Evolutionary conservation across 1,140 invertebrate species (phyloP), one percentile per base, ranked within the genome.

Genomic region (Sitobion miscanthi): DNA sequence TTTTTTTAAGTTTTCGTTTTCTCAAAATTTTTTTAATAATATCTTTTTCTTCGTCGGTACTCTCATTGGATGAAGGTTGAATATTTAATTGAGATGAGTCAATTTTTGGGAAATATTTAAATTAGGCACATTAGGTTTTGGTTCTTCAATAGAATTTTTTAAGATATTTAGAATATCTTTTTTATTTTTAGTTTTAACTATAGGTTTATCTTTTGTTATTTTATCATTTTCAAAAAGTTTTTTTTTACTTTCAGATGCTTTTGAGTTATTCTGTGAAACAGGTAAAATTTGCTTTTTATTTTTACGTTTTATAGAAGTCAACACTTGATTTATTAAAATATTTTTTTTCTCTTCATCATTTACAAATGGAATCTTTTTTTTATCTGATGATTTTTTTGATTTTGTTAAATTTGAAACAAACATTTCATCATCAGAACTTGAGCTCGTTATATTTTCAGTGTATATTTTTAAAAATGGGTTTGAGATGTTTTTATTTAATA

Each of bases 381-480:
- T 52, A 1, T 1, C 38, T 57, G 52, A 42, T 25, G 9, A 57
- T 57, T 89, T 52, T 57, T 89, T 89, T 89, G 35, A 42, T 89
- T 89, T 89, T 5, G 2, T 25, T 25, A 57, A 89, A 38, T 30
- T 57, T 38, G 14, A 25, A 45, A 45, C 6, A 21, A 8, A 20
- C 25, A 1, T n/a, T 38, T 89, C 88, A 42, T 57, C 52, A 23
- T 89, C 52, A 38, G 88, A 57, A 89, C 88, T 89, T 57, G 88
- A 88, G 25, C 45, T 54, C 35, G 47, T 47, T n/a, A 49, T 9
- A 25, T 89, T 38, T 54, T 7, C 7, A 35, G 87, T 23, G 54
- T 54, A 54, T 57, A 42, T 11, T 89, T 57, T 89, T 38, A 57
- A 57, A 89, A 89, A 57, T 57, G 49, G 88, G 30, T 54, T 57